Base-by-base conservation (phyloP, 2,113 vertebrate genomes). In the Bujurquina vittata region DNA sequence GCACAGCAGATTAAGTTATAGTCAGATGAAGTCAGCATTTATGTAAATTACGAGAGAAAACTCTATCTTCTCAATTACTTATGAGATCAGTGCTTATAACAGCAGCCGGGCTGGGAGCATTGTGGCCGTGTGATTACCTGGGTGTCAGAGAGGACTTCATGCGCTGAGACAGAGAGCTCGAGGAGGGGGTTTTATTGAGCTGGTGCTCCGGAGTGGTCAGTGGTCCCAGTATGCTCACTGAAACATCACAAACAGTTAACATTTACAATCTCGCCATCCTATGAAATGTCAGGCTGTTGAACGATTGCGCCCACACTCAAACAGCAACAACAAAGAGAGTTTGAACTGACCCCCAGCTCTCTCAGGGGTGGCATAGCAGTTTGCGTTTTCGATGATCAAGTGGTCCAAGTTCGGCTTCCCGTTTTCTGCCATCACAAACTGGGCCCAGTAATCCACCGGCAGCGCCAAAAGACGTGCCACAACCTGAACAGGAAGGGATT, bases 151-250 rank as follows among this genome's bases (percentile, higher is more conserved):
- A 95, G 92, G 96, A 97, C 37, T 94, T 96, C 84, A 99, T 95
- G 76, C 95, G 96, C 90, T 99, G 97, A 4, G 97, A 97, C 81
- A 99, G 90, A 18, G 98, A 99, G 92, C 97, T 98, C 49, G 98
- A 97, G 0, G 97, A 99, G 0, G 97, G 97, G 0, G 97, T 99
- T 94, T 99, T 99, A 89, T 86, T 95, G 88, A 99, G 88, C 89
- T 98, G 97, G 78, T 97, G 97, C 46, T 99, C 98, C 0, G 98
- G 98, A 37, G 98, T 99, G 17, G 97, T 99, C 87, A 99, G 93
- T 0, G 98, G 98, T 3, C 98, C 98, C 80, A 99, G 91, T 58
- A 99, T 96, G 85, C 97, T 99, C 91, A 96, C 98, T 99, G 93
- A 22, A 94, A 93, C 10, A 72, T 43, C 1, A 56, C 14, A 87